Evolutionary conservation across 2,888 invertebrate species (phyloP), one percentile per base, ranked within the genome.

Genomic region (Phaonia tiefii): DNA sequence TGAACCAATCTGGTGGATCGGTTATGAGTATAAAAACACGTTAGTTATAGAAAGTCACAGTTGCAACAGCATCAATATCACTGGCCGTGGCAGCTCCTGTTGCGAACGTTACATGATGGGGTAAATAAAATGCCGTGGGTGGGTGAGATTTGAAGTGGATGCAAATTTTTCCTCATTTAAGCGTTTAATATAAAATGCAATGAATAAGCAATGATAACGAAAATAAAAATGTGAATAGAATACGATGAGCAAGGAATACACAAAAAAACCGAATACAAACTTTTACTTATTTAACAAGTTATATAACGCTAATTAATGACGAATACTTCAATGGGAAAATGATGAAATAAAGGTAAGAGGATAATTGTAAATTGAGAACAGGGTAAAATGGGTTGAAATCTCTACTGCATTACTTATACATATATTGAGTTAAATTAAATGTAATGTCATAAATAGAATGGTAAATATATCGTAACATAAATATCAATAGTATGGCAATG

Each of bases 241-340:
- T 10, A 26, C 11, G 54, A 15, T 31, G 25, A 56, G 37, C 10
- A 15, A 25, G 42, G 58, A 54, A 46, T 17, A 46, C 39, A 66
- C 56, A 46, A 76, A 66, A 78, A 72, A 76, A 49, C 31, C 4
- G 31, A 31, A 65, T 26, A 13, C 26, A 60, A 4, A 3, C n/a
- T 63, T 63, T 54, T 22, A 42, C 42, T 75, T 81, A 77, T 81
- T 81, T 80, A 82, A 82, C 80, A 80, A 83, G 84, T 84, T 63
- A 86, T 83, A 86, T 85, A 87, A 88, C 88, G 89, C 88, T 88
- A 88, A 88, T 88, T 88, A 88, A 88, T 88, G 87, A 88, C 88
- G 87, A 86, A 84, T 84, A 86, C 88, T 88, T 86, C 84, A 88
- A 75, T 77, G 79, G 75, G 70, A 71, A 60, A 65, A 79, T 78